Percentiles rank a stretch among this genome's conserved stretches.
These are phyloP conservation scores for Acinonyx jubatus DNA, from an alignment of 2,113 vertebrate species.

Conservation along the genomic window DNA sequence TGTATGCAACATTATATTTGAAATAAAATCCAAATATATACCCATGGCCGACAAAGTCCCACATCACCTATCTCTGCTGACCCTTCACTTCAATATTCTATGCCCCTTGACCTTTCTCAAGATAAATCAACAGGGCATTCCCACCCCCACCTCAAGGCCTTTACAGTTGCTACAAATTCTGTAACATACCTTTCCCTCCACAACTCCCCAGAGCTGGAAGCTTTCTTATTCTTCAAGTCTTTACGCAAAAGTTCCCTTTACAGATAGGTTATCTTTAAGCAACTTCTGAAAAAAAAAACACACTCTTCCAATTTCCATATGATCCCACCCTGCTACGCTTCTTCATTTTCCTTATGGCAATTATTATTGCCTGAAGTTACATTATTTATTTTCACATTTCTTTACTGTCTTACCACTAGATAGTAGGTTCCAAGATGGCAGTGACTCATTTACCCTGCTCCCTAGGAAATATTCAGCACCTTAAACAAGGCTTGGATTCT, in stretches of 20 bases:
- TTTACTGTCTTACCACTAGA: not conserved
- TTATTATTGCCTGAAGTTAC: not conserved
- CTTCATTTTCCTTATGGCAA: not conserved
- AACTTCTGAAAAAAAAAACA: not conserved
- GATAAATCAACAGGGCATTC: not conserved
- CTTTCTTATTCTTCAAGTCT: not conserved
- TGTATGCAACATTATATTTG: not conserved
- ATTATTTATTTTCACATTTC: not conserved
- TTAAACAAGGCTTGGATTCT: not conserved
- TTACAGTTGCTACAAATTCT: not conserved
- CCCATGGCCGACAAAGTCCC: not conserved
- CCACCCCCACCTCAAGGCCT: not conserved
- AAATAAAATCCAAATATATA: not conserved
- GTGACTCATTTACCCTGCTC: not conserved
- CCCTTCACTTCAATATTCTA: not conserved
- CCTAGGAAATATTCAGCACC: not conserved
- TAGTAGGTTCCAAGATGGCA: not conserved
- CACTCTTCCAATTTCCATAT: not conserved
- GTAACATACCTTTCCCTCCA: not conserved
- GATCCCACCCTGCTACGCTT: not conserved
- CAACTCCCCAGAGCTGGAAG: not conserved
- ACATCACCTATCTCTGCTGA: too few species aligned
- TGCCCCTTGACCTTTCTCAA: not conserved
- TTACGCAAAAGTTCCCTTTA: not conserved
- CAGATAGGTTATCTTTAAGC: not conserved